Evolutionary conservation across 1,140 invertebrate species (phyloP), one percentile per base, ranked within the genome.

Genomic region (Drusus annulatus): DNA sequence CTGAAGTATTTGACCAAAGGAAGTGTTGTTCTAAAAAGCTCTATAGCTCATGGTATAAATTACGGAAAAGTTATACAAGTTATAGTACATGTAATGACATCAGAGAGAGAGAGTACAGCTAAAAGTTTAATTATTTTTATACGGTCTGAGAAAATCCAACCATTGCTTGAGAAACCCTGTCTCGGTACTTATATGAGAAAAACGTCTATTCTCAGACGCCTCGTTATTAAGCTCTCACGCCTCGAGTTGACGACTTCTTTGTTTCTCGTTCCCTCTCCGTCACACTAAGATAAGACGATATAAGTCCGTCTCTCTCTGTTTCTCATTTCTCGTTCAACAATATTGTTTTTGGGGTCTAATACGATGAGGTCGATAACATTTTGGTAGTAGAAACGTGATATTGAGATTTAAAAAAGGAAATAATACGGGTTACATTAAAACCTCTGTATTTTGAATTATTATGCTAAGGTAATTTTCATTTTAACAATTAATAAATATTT

Each of bases 221-320:
- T 90, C 89, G 88, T 90, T 90, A 90, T 90, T 89, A 87, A 89
- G 85, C 89, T 89, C 89, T 90, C 88, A 90, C 88, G 87, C 87
- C 85, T 82, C 69, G 79, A 83, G 81, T 80, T 83, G 78, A 79
- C 79, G 79, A 77, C 77, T 63, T 15, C 82, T 79, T 54, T 69
- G 25, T 63, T 58, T 83, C 69, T 80, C 25, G 69, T 73, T 76
- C 82, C 79, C 75, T 89, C 87, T 80, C 83, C 84, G 79, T 88
- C 85, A 1, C 78, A 76, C 88, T 17, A 62, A 54, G 50, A 19
- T n/a, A 80, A 58, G 51, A 52, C 15, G 21, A 78, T 23, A 71
- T 74, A 77, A 78, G 83, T 84, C 86, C 65, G 65, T 90, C 88
- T 87, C 86, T 77, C 81, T 90, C 87, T 84, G 85, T 89, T 89